These are phyloP conservation scores for Poeciliopsis turneri DNA, from an alignment of 2,797 vertebrate genomes.

Conservation along the genomic window DNA sequence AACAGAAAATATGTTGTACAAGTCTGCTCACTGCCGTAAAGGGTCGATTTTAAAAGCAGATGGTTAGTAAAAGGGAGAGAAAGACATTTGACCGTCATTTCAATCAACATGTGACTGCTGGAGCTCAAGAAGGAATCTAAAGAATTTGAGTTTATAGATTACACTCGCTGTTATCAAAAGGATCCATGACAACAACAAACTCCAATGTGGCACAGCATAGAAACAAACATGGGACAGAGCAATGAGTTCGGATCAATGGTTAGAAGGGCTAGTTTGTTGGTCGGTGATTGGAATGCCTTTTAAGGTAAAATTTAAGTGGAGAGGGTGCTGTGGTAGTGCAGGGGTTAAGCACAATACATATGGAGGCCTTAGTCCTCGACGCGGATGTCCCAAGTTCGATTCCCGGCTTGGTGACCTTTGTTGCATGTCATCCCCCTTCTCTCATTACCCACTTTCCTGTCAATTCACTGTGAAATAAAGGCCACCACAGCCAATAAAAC, in stretches of 20 bases:
- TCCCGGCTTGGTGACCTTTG: too few relatives aligned
- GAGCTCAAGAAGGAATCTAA: neutral
- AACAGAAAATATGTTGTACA: neutral
- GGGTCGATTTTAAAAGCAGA: neutral
- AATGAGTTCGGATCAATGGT: neutral
- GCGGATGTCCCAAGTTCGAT: too few relatives aligned
- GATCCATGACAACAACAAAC: neutral
- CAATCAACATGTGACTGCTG: neutral
- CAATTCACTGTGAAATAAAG: too few relatives aligned
- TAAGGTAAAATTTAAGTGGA: conserved; percentile 15
- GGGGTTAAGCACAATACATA: too few relatives aligned
- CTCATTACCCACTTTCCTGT: too few relatives aligned
- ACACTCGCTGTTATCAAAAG: neutral
- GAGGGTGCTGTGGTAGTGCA: too few relatives aligned
- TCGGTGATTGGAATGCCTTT: conserved; percentile 7
- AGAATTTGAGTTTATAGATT: conserved; percentile 1
- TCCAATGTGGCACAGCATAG: neutral
- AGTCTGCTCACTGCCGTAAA: neutral
- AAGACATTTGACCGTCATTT: neutral
- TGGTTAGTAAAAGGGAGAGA: neutral
- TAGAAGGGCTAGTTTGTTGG: neutral
- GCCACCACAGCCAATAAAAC: too few relatives aligned
- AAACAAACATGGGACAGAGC: conserved; percentile 5
- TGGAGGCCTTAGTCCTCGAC: too few relatives aligned
- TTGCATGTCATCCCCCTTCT: too few relatives aligned